A percentile compares a stretch with the other conserved stretches of the same genome.
phyloP scores from a whole-genome alignment of 2,888 invertebrate species.

The Falcaria lacertinaria region DNA sequence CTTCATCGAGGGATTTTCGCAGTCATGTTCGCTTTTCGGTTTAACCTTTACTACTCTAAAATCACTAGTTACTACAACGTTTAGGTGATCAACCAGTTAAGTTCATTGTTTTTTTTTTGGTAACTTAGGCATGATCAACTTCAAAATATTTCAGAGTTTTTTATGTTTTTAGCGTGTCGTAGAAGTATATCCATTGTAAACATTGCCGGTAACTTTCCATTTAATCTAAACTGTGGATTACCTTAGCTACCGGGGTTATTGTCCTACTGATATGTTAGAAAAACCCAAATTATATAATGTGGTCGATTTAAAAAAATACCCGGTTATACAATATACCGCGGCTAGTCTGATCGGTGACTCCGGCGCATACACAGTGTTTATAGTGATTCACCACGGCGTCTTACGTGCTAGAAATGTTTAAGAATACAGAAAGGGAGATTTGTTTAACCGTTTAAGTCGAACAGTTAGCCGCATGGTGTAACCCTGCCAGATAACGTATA shows the following conservation, averaged over 20 bases:
- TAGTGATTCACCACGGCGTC: slow-evolving; percentile 33
- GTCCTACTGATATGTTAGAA: slow-evolving; percentile 15
- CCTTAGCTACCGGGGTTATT: background rate
- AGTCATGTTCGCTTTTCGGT: no score
- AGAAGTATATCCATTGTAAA: no score
- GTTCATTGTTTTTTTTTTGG: no score
- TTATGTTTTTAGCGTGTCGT: no score
- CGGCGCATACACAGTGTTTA: slow-evolving; percentile 28
- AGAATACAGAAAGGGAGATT: slow-evolving; percentile 1
- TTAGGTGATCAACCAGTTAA: no score
- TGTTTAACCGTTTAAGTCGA: background rate
- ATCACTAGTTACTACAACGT: no score
- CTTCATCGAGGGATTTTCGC: slow-evolving; percentile 1
- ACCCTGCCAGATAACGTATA: background rate
- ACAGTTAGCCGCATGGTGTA: background rate
- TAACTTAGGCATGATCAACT: no score
- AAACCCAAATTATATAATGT: slow-evolving; percentile 37
- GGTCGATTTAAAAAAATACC: slow-evolving; percentile 33
- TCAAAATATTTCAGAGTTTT: no score
- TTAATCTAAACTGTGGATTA: background rate
- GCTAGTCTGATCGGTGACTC: slow-evolving; percentile 45
- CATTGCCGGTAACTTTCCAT: no score
- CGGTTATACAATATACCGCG: slow-evolving; percentile 37
- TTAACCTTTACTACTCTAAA: no score
- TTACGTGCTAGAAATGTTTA: slow-evolving; percentile 23